Evolutionary conservation across 2,113 vertebrate species (phyloP).

Genomic region (Hippocampus zosterae): DNA sequence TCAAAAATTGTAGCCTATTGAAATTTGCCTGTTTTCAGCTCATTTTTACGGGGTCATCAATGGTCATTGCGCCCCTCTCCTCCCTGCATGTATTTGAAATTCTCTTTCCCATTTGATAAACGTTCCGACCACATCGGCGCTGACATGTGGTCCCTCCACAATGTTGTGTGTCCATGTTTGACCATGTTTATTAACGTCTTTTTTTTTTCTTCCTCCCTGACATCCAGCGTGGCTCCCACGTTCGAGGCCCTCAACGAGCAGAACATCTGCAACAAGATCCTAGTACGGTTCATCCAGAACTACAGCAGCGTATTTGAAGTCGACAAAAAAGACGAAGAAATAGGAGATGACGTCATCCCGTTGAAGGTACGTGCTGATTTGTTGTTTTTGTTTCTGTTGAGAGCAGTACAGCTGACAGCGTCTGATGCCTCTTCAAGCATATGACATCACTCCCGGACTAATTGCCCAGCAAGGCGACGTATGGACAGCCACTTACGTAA

Average conservation of each 20-base stretch:
- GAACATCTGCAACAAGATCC: constrained; percentile 87
- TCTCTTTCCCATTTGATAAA: too few species aligned
- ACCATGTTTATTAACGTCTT: neutral
- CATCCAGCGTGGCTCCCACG: constrained; percentile 76
- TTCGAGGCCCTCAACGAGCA: constrained; percentile 86
- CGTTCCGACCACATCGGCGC: too few species aligned
- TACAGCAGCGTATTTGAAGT: constrained; percentile 78
- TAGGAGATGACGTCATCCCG: constrained; percentile 66
- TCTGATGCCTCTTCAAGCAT: neutral
- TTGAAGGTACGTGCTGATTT: constrained; percentile 72
- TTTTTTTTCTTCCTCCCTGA: constrained; percentile 33
- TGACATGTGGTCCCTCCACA: neutral
- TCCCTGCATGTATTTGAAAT: too few species aligned
- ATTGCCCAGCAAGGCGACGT: constrained; percentile 1
- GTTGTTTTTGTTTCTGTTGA: neutral
- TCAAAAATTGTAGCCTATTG: too few species aligned
- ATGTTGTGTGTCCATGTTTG: neutral
- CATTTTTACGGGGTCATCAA: too few species aligned
- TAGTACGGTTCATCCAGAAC: constrained; percentile 84
- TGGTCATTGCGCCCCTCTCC: too few species aligned
- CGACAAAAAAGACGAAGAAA: constrained; percentile 43
- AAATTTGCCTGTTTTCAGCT: too few species aligned
- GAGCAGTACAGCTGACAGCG: neutral
- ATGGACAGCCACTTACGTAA: constrained; percentile 20
- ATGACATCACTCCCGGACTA: constrained; percentile 6